These are phyloP conservation scores for Euthynnus affinis DNA, from an alignment of 2,797 vertebrate species.

Conservation along the genomic window DNA sequence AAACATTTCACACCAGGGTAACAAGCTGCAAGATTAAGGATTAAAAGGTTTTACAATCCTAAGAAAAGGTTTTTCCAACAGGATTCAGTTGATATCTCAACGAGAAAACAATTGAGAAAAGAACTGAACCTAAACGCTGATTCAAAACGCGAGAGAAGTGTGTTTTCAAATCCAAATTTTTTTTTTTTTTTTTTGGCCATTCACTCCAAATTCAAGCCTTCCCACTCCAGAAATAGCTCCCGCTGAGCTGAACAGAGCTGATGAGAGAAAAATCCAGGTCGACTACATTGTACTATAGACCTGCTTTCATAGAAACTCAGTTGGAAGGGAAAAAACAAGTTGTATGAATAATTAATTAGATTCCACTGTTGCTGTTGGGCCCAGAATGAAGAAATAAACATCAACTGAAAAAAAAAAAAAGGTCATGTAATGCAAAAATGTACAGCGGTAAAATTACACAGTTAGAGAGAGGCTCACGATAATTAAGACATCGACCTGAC, in stretches of 20 bases:
- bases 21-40: too few species aligned
- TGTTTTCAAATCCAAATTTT: slow-evolving; percentile 20
- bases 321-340: slow-evolving; percentile 41
- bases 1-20: not conserved
- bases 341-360: slow-evolving; percentile 66
- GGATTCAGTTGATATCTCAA: too few species aligned
- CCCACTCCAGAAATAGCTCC: slow-evolving; percentile 31
- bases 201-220: slow-evolving; percentile 24
- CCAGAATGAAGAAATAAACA: slow-evolving; percentile 53
- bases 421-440: slow-evolving; percentile 58
- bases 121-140: not conserved
- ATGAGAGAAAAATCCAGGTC: slow-evolving; percentile 57
- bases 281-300: slow-evolving; percentile 46
- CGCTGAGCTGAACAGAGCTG: slow-evolving; percentile 44
- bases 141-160: not conserved
- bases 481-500: not conserved
- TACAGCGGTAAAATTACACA: slow-evolving; percentile 22
- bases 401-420: slow-evolving; percentile 34
- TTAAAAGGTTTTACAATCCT: too few species aligned
- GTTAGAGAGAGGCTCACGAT: not conserved
- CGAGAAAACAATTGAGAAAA: too few species aligned
- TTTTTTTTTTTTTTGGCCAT: not conserved
- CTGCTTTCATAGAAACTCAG: slow-evolving; percentile 56
- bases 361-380: slow-evolving; percentile 35
- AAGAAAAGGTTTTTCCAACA: too few species aligned